These are phyloP conservation scores for Zosterops japonicus DNA, from an alignment of 2,113 vertebrate species.

Conservation along the genomic window DNA sequence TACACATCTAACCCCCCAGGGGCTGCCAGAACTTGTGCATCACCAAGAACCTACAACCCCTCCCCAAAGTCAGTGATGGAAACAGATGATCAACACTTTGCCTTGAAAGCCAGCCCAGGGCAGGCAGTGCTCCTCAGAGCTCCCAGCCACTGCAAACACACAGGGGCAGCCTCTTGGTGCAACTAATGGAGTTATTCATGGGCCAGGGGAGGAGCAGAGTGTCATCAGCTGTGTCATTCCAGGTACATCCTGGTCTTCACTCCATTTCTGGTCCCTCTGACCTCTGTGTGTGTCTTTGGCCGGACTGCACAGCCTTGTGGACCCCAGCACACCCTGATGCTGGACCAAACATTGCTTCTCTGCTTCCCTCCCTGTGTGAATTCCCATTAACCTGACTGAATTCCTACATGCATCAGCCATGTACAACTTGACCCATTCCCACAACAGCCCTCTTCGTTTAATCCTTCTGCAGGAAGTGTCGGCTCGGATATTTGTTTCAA, in stretches of 20 bases:
- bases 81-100: not conserved
- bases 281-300: accelerated
- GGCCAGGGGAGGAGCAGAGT: accelerated
- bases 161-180: accelerated
- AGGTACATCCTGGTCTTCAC: not conserved
- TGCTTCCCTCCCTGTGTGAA: accelerated
- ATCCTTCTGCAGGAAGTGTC: slow-evolving; percentile 12
- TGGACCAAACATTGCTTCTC: not conserved
- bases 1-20: no score
- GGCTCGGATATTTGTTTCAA: not conserved
- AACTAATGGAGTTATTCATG: not conserved
- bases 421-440: not conserved
- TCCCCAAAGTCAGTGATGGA: not conserved
- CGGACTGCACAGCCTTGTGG: not conserved
- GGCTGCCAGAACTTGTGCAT: not conserved
- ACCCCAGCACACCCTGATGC: not conserved
- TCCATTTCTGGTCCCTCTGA: not conserved
- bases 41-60: not conserved
- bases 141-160: not conserved
- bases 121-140: not conserved
- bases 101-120: not conserved
- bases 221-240: not conserved
- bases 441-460: not conserved
- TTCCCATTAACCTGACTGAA: not conserved
- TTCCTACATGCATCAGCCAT: not conserved